Conservation (phyloP, 1,140 invertebrate genomes). For the Drosophila ogumai region DNA sequence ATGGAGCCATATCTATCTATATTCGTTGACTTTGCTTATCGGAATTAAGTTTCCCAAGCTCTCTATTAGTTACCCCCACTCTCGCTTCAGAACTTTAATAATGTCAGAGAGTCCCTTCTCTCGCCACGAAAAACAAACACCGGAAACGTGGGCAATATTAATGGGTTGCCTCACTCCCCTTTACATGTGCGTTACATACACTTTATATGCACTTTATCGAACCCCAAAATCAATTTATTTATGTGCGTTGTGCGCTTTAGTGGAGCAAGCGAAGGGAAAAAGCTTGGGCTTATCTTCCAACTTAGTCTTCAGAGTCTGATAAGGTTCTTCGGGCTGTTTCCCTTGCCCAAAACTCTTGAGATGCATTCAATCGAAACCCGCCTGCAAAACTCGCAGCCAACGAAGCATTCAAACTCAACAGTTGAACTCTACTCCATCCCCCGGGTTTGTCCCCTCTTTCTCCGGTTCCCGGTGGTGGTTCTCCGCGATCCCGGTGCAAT, state of each 20-base stretch:
- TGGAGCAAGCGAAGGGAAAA: conserved; percentile 35
- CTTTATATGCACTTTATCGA: conserved; percentile 66
- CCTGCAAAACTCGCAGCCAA: conserved; percentile 25
- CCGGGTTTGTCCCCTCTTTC: not conserved
- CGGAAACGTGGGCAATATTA: conserved; percentile 77
- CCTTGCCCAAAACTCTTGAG: conserved; percentile 8
- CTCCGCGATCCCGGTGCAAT: conserved; percentile 61
- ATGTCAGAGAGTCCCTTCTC: conserved; percentile 17
- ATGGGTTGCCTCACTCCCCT: conserved; percentile 31
- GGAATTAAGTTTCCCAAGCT: conserved; percentile 47
- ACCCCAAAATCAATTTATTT: conserved; percentile 74
- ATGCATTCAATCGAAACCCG: conserved; percentile 30
- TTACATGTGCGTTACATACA: conserved; percentile 16
- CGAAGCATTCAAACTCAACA: conserved; percentile 45
- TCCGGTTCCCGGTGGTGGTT: conserved; percentile 19
- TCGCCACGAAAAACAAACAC: conserved; percentile 51
- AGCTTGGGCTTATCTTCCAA: conserved; percentile 68
- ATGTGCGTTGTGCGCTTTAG: conserved; percentile 46
- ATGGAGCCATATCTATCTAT: conserved; percentile 38
- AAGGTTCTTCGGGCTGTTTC: conserved; percentile 28
- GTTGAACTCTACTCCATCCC: conserved; percentile 26
- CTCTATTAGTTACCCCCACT: conserved; percentile 3
- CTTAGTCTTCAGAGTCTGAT: conserved; percentile 57
- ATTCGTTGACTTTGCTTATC: conserved; percentile 47
- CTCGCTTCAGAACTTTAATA: conserved; percentile 52